Percentiles rank a stretch among this genome's conserved stretches.
Evolutionary conservation across 2,797 vertebrate genomes (phyloP).

Genomic region (Smutsia temminckii): DNA sequence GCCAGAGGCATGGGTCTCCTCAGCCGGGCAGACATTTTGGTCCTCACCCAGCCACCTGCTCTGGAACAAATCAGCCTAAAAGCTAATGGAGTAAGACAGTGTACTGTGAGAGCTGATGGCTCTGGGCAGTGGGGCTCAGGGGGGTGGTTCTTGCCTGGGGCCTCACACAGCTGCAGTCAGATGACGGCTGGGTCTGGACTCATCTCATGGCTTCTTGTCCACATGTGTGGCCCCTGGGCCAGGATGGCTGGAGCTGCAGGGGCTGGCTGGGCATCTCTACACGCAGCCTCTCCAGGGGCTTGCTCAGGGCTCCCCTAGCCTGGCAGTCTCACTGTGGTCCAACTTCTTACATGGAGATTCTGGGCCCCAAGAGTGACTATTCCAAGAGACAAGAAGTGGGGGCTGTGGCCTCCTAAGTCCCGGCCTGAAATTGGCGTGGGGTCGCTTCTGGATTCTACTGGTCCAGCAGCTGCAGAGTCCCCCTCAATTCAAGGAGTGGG

Average conservation of each 20-base stretch:
- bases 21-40: neutral
- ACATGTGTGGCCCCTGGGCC: neutral
- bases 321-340: neutral
- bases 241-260: neutral
- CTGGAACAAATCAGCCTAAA: neutral
- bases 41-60: neutral
- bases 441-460: neutral
- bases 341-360: neutral
- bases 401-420: neutral
- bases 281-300: neutral
- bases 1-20: neutral
- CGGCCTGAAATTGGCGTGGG: neutral
- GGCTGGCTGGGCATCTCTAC: neutral
- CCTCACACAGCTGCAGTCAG: neutral
- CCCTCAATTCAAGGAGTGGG: neutral
- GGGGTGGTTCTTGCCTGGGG: neutral
- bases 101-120: neutral
- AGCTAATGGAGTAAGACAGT: neutral
- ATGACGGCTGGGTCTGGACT: no score
- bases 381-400: neutral
- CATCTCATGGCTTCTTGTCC: neutral
- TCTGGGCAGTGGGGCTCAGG: neutral
- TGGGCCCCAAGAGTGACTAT: neutral
- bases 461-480: neutral
- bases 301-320: no score